A percentile compares a stretch with the other conserved stretches of the same genome.
phyloP scores from a whole-genome alignment of 1,140 invertebrate genomes.

The Telenomus remus region DNA sequence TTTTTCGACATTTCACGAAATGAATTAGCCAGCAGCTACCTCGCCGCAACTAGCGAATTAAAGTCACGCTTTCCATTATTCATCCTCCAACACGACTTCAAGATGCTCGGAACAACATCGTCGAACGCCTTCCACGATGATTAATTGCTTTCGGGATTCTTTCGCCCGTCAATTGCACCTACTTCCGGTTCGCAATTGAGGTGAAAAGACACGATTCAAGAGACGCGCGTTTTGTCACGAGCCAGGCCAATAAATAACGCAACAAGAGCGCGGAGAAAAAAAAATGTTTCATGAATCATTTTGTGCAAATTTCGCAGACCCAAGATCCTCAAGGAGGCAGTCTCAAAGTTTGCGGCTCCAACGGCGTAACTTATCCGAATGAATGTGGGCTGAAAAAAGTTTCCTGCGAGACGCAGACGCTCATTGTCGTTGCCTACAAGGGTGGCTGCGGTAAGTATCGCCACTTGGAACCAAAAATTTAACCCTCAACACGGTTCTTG shows the following conservation, averaged over 20 bases:
- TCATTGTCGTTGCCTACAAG: constrained; percentile 82
- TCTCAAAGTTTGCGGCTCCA: constrained; percentile 83
- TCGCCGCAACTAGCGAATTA: no score
- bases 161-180: constrained; percentile 5
- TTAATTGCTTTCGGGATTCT: no score
- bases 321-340: constrained; percentile 74
- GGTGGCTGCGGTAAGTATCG: constrained; percentile 88
- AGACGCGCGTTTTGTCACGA: neutral
- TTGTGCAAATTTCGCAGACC: constrained; percentile 69
- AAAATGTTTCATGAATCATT: constrained; percentile 31
- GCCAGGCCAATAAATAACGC: constrained; percentile 3
- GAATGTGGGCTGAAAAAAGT: constrained; percentile 82
- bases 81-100: no score
- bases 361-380: constrained; percentile 84
- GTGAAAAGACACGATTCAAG: constrained; percentile 2
- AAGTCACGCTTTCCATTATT: no score
- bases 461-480: no score
- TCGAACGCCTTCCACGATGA: no score
- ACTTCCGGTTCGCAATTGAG: constrained; percentile 10
- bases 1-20: no score
- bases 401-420: constrained; percentile 80
- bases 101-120: no score
- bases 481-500: no score
- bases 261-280: neutral
- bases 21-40: no score